Base-by-base conservation (phyloP, 2,888 invertebrate species). In the Brachypterus glaber region DNA sequence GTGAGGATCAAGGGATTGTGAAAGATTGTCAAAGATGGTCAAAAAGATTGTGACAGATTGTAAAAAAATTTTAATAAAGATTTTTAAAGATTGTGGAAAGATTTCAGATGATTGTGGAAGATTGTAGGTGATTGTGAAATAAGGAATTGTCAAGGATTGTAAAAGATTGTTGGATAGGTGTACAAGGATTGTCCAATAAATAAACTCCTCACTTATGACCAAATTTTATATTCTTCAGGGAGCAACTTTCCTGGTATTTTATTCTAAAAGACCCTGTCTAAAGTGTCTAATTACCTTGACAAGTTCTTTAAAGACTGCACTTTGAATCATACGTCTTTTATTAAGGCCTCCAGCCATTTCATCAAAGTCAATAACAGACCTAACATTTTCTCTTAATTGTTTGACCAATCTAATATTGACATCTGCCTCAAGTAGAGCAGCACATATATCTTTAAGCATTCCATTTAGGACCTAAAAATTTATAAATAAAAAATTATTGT, bases 341-440 rank as follows among this genome's bases (percentile, higher is more conserved):
- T 98, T 99, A 32, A 98, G 80, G 4, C 98, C 98, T 25, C 88
- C 88, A 53, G 96, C 96, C 93, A 98, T 98, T 64, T 98, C 98
- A 60, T 98, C 97, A 67, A 98, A 98, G 68, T 98, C 95, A 64
- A 99, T 97, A 46, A 93, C 92, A 31, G 87, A 79, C 40, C 91
- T 79, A 17, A 98, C 96, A 91, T 97, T 98, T 69, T 97, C 96
- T 48, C 95, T 76, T 27, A 98, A 73, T 64, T 90, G 83, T 67
- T 95, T 96, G 0, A 98, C 97, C 51, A 97, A 72, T 52, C 83
- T 78, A 52, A 98, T 92, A 68, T 98, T 97, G 29, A 87, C 87
- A 76, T 98, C 98, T 52, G 97, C 92, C 73, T 98, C 97, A 43
- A 99, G 71, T 41, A 99, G 72, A 12, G 98, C 98, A 42, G 90